Evolutionary conservation across 2,888 invertebrate species (phyloP).

Genomic region (Carpatolechia fugitivella): DNA sequence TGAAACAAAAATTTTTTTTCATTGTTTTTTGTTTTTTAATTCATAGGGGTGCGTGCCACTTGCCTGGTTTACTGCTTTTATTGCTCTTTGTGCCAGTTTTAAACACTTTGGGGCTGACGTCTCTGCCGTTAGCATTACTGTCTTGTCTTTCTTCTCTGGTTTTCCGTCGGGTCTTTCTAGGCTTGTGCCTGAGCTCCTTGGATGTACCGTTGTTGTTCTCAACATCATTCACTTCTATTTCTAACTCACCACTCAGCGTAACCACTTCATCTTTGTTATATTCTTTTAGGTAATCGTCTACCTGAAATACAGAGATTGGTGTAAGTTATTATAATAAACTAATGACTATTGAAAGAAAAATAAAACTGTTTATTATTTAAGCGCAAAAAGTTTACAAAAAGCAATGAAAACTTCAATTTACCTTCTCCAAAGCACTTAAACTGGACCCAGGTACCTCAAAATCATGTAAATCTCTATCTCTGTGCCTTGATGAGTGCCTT

Average conservation of each 20-base stretch:
- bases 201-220: conserved; percentile 67
- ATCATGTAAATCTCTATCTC: conserved; percentile 69
- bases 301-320: conserved; percentile 54
- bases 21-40: no score
- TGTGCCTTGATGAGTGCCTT: conserved; percentile 65
- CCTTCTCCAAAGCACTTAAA: conserved; percentile 73
- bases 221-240: conserved; percentile 69
- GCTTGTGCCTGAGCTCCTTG: conserved; percentile 64
- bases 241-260: conserved; percentile 72
- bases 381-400: no score
- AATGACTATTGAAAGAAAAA: background rate
- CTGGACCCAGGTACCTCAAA: conserved; percentile 75
- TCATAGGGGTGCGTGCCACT: no score
- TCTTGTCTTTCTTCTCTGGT: conserved; percentile 63
- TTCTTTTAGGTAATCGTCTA: conserved; percentile 74
- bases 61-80: conserved; percentile 53
- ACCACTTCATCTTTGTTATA: conserved; percentile 74
- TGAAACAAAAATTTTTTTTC: no score
- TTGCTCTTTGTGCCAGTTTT: conserved; percentile 58
- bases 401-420: no score
- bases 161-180: conserved; percentile 67
- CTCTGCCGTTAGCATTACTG: conserved; percentile 53
- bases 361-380: no score
- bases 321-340: no score
- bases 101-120: conserved; percentile 74